A percentile compares a stretch with the other conserved stretches of the same genome.
Conservation (phyloP, 2,888 invertebrate genomes). For the Phyllotreta cruciferae region DNA sequence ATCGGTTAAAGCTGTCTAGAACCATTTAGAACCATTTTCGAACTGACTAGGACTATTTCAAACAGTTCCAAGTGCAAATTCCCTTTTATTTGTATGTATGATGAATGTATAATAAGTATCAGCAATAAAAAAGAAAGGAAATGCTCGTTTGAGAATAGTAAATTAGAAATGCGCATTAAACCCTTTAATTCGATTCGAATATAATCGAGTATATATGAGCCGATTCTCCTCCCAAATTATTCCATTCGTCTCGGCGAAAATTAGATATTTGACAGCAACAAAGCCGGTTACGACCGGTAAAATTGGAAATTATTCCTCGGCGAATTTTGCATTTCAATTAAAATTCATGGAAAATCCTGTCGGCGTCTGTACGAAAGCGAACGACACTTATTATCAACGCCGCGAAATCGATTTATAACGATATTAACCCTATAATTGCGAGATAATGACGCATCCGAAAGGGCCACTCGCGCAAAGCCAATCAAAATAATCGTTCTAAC, state of each 20-base stretch:
- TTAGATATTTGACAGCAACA: constrained; percentile 8
- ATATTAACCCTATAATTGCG: constrained; percentile 10
- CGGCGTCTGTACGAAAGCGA: constrained; percentile 4
- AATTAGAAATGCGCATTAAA: no score
- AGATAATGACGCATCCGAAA: constrained; percentile 2
- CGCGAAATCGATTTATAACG: constrained; percentile 9
- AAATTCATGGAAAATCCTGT: constrained; percentile 14
- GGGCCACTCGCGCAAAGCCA: background rate
- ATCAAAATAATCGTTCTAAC: background rate
- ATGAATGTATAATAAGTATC: no score
- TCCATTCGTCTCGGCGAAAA: constrained; percentile 4
- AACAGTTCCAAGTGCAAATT: no score
- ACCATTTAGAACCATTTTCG: no score
- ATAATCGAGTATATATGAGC: no score
- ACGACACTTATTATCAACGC: constrained; percentile 11
- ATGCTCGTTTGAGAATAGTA: no score
- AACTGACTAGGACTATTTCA: no score
- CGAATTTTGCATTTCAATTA: constrained; percentile 17
- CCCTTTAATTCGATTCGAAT: no score
- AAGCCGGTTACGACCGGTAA: constrained; percentile 7
- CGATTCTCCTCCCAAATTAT: background rate
- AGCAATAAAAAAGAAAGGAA: no score
- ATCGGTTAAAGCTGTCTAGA: no score
- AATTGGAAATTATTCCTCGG: constrained; percentile 12
- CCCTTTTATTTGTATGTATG: no score